These are phyloP conservation scores for Athetis lepigone DNA, from an alignment of 2,888 invertebrate species.

Conservation along the genomic window DNA sequence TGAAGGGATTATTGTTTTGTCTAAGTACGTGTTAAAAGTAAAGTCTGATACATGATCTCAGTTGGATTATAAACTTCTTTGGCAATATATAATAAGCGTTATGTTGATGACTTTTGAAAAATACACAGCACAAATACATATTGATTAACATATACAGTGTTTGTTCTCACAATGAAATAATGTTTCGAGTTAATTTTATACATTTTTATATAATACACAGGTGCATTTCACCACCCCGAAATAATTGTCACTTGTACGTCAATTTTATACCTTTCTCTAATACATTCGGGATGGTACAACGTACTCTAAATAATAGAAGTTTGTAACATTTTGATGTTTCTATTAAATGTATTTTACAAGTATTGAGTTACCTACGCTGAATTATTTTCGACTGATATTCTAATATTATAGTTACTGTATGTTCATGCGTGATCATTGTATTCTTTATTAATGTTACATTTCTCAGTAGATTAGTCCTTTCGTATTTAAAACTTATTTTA, in stretches of 20 bases:
- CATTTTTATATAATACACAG: slow-evolving; percentile 38
- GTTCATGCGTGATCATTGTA: slow-evolving; percentile 72
- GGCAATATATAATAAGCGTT: too few relatives aligned
- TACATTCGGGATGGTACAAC: slow-evolving; percentile 27
- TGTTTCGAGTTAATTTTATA: slow-evolving; percentile 47
- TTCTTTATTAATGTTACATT: slow-evolving; percentile 72
- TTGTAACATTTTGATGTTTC: slow-evolving; percentile 59
- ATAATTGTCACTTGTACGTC: slow-evolving; percentile 16
- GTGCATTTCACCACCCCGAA: slow-evolving; percentile 30
- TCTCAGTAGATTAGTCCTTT: slow-evolving; percentile 72
- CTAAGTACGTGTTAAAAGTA: too few relatives aligned
- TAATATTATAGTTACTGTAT: slow-evolving; percentile 64
- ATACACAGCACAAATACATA: slow-evolving; percentile 22
- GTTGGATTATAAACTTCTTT: too few relatives aligned
- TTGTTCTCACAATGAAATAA: slow-evolving; percentile 29
- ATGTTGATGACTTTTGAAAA: slow-evolving; percentile 42
- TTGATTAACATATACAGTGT: slow-evolving; percentile 11
- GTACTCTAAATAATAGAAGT: slow-evolving; percentile 10
- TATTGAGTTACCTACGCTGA: slow-evolving; percentile 76
- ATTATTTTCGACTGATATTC: slow-evolving; percentile 81
- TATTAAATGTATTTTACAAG: slow-evolving; percentile 61
- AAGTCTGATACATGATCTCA: too few relatives aligned
- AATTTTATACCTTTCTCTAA: slow-evolving; percentile 39
- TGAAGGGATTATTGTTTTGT: too few relatives aligned
- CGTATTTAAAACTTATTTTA: slow-evolving; percentile 63